These are phyloP conservation scores for Psephotus haematonotus DNA, from an alignment of 2,113 vertebrate species.

Conservation along the genomic window DNA sequence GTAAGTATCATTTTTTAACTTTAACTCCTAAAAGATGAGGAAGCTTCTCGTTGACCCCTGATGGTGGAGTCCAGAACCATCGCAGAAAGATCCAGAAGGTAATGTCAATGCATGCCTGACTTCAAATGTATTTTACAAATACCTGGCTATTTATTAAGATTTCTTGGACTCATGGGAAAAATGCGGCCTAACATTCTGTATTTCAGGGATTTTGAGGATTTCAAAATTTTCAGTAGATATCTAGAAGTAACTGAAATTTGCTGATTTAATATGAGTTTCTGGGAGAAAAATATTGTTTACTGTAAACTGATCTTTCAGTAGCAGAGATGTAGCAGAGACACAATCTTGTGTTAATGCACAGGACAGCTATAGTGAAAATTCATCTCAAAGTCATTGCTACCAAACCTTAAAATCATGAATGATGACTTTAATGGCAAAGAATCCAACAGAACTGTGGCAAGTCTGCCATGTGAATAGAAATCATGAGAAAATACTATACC, in stretches of 20 bases:
- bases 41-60: background rate
- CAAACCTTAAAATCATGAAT: background rate
- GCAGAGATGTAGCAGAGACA: background rate
- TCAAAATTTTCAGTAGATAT: background rate
- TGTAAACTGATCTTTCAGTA: background rate
- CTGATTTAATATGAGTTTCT: background rate
- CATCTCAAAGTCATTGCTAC: background rate
- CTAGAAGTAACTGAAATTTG: background rate
- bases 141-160: background rate
- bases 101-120: background rate
- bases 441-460: background rate
- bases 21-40: background rate
- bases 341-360: background rate
- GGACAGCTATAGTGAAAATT: background rate
- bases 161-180: background rate
- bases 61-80: background rate
- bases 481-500: background rate
- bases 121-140: background rate
- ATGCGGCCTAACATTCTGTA: background rate
- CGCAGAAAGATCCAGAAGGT: background rate
- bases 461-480: background rate
- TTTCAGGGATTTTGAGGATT: background rate
- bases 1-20: background rate
- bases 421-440: background rate
- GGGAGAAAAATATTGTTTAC: background rate